Evolutionary conservation across 2,888 invertebrate genomes (phyloP).

Genomic region (Stenodema calcarata): DNA sequence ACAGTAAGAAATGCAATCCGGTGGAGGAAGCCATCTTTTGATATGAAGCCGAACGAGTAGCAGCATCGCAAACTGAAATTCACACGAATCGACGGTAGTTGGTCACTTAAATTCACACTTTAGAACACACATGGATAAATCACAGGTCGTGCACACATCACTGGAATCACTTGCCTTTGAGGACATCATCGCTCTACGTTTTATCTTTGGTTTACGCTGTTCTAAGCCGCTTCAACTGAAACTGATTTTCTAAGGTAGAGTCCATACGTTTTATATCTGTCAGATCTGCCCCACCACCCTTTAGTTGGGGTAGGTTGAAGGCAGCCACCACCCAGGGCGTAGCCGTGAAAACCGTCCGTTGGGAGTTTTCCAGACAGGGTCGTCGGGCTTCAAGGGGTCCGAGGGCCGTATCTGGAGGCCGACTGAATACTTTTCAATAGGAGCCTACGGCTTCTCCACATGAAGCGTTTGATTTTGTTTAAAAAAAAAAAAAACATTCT

Average conservation of each 20-base stretch:
- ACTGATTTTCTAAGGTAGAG: neutral
- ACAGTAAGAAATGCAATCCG: no score
- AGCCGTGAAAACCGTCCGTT: neutral
- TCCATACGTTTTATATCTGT: neutral
- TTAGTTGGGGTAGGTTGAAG: neutral
- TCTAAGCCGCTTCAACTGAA: neutral
- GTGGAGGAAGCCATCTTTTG: no score
- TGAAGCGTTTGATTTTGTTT: no score
- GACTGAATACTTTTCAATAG: neutral
- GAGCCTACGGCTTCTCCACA: no score
- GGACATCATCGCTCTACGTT: neutral
- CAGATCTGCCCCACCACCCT: neutral
- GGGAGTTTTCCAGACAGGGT: neutral
- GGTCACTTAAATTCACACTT: neutral
- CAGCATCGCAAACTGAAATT: no score
- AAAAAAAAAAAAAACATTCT: no score
- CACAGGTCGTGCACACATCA: neutral
- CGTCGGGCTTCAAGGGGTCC: neutral
- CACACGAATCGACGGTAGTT: neutral
- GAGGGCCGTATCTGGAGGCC: neutral
- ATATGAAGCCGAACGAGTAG: no score
- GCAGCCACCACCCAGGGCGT: neutral
- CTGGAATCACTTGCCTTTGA: constrained; percentile 8
- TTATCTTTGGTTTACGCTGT: neutral
- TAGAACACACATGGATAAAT: neutral